A percentile compares a stretch with the other conserved stretches of the same genome.
phyloP scores from a whole-genome alignment of 2,113 vertebrate species.

The Calyptomena viridis region DNA sequence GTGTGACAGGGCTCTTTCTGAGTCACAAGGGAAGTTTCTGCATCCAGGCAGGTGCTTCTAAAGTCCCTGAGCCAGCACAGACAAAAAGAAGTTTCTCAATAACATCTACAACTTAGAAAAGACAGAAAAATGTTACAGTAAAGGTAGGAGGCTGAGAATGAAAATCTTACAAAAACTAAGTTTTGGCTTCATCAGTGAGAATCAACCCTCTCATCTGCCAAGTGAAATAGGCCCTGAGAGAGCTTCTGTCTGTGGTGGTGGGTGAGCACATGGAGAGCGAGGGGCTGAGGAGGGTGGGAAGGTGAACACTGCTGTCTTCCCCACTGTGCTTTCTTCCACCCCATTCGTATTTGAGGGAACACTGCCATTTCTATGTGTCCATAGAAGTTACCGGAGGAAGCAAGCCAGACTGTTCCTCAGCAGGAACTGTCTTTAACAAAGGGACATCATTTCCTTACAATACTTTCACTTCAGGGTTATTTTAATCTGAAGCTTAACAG shows the following conservation, averaged over 20 bases:
- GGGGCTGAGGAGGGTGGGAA: background rate
- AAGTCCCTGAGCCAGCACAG: background rate
- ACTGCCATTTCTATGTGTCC: background rate
- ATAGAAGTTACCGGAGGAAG: background rate
- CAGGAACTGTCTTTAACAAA: constrained; percentile 18
- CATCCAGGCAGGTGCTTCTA: background rate
- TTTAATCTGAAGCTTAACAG: background rate
- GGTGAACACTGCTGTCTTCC: background rate
- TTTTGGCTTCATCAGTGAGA: background rate
- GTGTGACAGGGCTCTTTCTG: background rate
- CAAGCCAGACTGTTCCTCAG: background rate
- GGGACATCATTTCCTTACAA: background rate
- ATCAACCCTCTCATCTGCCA: background rate
- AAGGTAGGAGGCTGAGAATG: background rate
- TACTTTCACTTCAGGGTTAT: background rate
- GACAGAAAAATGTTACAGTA: background rate
- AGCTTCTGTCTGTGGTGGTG: background rate
- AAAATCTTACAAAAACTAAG: background rate
- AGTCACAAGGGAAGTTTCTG: background rate
- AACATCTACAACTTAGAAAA: background rate
- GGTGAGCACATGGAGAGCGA: fast-evolving
- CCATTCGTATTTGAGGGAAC: background rate
- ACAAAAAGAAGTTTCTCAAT: background rate
- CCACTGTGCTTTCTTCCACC: background rate
- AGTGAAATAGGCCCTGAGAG: background rate